Percentiles rank a stretch among this genome's conserved stretches.
Evolutionary conservation across 2,888 invertebrate genomes (phyloP).

Genomic region (Pandemis cinnamomeana): DNA sequence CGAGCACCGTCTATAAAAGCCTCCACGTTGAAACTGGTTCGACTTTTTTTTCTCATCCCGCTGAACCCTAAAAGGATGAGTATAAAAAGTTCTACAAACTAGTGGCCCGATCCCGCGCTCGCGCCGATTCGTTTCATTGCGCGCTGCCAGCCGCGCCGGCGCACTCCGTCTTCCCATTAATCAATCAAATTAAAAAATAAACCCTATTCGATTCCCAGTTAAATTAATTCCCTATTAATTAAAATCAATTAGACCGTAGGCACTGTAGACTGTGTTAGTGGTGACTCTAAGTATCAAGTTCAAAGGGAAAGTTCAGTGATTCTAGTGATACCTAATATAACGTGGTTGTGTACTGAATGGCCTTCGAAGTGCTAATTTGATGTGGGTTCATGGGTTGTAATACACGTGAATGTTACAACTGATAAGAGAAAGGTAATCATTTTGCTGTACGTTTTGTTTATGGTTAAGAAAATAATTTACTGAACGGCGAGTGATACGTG

Average conservation of each 20-base stretch:
- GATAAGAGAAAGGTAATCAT: conserved; percentile 16
- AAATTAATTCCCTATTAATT: background rate
- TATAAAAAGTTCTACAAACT: conserved; percentile 55
- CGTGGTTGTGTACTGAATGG: background rate
- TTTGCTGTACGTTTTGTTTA: background rate
- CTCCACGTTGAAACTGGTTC: conserved; percentile 20
- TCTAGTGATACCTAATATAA: conserved; percentile 6
- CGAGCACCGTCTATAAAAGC: background rate
- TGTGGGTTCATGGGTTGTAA: background rate
- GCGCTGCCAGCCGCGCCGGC: conserved; percentile 47
- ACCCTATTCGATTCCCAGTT: background rate
- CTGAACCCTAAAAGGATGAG: conserved; percentile 68
- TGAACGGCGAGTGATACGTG: background rate
- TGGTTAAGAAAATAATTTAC: background rate
- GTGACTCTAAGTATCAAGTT: background rate
- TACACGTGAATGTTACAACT: conserved; percentile 16
- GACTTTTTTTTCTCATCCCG: conserved; percentile 42
- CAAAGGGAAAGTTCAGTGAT: conserved; percentile 7
- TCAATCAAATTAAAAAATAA: conserved; percentile 15
- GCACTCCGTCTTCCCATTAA: conserved; percentile 36
- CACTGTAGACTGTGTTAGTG: background rate
- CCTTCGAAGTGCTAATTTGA: conserved; percentile 3
- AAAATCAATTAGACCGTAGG: background rate
- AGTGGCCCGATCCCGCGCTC: conserved; percentile 49
- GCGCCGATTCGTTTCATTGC: conserved; percentile 61